Conservation (phyloP, 1,140 invertebrate species). For the Bacillus rossius region DNA sequence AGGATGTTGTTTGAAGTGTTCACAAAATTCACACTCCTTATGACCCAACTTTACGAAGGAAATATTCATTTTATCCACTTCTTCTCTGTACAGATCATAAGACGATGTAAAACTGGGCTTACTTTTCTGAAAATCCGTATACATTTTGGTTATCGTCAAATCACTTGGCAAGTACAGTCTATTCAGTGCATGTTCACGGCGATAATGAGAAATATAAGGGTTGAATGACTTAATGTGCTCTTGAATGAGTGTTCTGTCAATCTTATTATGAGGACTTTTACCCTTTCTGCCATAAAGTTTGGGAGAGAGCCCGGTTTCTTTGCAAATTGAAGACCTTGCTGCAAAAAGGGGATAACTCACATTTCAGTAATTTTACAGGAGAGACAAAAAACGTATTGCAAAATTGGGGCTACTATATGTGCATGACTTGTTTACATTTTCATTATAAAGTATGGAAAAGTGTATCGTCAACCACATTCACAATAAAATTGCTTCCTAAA, state of each 20-base stretch:
- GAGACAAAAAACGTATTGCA: too few species aligned
- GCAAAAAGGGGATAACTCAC: too few species aligned
- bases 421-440: too few species aligned
- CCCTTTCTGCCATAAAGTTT: slow-evolving; percentile 13
- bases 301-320: slow-evolving; percentile 21
- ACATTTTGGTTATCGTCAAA: slow-evolving; percentile 28
- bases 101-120: slow-evolving; percentile 20
- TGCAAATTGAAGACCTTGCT: too few species aligned
- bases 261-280: slow-evolving; percentile 14
- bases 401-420: too few species aligned
- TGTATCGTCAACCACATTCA: too few species aligned
- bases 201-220: slow-evolving; percentile 30
- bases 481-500: too few species aligned
- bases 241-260: slow-evolving; percentile 17
- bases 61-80: slow-evolving; percentile 21
- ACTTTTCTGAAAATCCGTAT: slow-evolving; percentile 27
- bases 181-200: slow-evolving; percentile 31
- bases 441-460: too few species aligned
- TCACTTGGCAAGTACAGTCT: slow-evolving; percentile 30
- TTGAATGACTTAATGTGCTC: slow-evolving; percentile 27
- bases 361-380: too few species aligned
- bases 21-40: slow-evolving; percentile 32
- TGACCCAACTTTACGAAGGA: slow-evolving; percentile 28
- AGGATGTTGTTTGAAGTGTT: slow-evolving; percentile 23
- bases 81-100: slow-evolving; percentile 13